Conservation (phyloP, 2,113 vertebrate species). For the Lepus timidus region DNA sequence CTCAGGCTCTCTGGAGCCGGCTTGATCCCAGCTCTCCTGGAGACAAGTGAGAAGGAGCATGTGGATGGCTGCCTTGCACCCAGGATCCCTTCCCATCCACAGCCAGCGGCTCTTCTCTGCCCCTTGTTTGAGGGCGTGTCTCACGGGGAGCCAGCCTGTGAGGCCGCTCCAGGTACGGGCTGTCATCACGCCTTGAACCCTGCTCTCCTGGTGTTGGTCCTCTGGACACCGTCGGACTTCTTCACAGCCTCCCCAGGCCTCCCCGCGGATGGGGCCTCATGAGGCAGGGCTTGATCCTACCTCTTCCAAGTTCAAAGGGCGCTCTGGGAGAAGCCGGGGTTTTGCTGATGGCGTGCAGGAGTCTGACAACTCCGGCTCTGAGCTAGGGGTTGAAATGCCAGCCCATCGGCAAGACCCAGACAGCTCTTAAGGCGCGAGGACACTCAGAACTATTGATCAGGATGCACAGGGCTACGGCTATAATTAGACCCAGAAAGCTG, state of each 20-base stretch:
- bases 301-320: slow-evolving; percentile 64
- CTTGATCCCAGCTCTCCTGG: neutral
- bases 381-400: slow-evolving; percentile 72
- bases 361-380: slow-evolving; percentile 42
- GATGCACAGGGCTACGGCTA: slow-evolving; percentile 75
- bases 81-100: neutral
- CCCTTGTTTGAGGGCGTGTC: slow-evolving; percentile 9
- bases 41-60: slow-evolving; percentile 22
- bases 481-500: slow-evolving; percentile 83
- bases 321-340: neutral
- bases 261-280: neutral
- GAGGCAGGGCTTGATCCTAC: neutral
- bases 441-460: slow-evolving; percentile 83
- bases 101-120: neutral
- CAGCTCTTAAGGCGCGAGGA: slow-evolving; percentile 76
- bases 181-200: neutral
- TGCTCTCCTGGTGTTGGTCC: neutral
- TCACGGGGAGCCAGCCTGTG: neutral
- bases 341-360: slow-evolving; percentile 47
- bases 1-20: slow-evolving; percentile 41
- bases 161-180: neutral
- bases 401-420: slow-evolving; percentile 78
- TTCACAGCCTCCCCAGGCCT: neutral
- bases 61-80: neutral
- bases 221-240: neutral